phyloP scores from a whole-genome alignment of 2,888 invertebrate genomes.

The Pelosia muscerda region DNA sequence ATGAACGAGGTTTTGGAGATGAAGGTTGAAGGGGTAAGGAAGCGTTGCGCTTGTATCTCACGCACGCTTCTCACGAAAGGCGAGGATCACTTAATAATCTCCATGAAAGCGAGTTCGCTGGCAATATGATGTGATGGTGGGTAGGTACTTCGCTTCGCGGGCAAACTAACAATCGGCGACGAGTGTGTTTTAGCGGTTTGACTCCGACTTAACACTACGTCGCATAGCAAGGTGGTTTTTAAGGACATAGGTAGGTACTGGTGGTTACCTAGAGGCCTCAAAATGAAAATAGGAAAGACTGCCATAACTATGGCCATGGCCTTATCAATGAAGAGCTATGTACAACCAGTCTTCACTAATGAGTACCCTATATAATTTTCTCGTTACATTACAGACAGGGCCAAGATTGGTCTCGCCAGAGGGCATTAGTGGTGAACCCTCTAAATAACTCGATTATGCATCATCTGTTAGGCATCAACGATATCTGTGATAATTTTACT shows the following conservation, averaged over 20 bases:
- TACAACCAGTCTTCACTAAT: background rate
- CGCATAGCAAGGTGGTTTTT: background rate
- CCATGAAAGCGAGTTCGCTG: background rate
- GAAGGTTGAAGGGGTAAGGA: background rate
- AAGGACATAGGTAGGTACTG: too few species aligned
- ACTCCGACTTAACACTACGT: background rate
- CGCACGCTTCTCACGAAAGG: too few species aligned
- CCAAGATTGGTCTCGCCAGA: constrained; percentile 87
- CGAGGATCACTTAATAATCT: too few species aligned
- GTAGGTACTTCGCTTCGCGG: background rate
- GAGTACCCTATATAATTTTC: background rate
- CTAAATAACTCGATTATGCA: constrained; percentile 68
- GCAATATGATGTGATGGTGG: background rate
- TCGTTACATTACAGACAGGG: constrained; percentile 78
- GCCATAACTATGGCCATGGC: background rate
- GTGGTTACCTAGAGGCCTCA: background rate
- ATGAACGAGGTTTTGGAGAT: background rate
- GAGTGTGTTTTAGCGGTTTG: background rate
- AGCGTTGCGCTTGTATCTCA: too few species aligned
- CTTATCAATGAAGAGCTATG: background rate
- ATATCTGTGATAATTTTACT: constrained; percentile 70
- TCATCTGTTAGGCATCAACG: constrained; percentile 75
- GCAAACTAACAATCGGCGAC: background rate
- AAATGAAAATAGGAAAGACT: background rate
- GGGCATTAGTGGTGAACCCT: constrained; percentile 81